Conservation (phyloP, 2,797 vertebrate species). For the Erethizon dorsatum region DNA sequence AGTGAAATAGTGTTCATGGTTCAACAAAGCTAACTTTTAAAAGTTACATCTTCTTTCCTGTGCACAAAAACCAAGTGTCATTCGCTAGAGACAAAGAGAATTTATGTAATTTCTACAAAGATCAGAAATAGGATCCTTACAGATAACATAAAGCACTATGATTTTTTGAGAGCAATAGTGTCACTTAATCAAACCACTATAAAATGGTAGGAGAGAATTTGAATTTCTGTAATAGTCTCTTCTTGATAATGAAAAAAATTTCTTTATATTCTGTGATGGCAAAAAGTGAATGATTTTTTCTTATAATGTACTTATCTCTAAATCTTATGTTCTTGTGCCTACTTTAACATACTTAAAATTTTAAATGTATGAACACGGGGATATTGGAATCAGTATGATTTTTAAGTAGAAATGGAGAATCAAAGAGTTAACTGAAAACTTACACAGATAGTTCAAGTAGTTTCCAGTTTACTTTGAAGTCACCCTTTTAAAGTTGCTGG, state of each 20-base stretch:
- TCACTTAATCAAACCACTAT: not conserved
- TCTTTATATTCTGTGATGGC: not conserved
- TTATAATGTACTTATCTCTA: not conserved
- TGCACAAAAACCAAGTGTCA: not conserved
- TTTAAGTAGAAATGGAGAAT: not conserved
- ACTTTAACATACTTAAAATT: constrained; percentile 23
- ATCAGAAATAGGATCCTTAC: not conserved
- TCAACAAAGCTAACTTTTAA: not conserved
- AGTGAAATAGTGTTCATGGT: not conserved
- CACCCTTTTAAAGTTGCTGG: not conserved
- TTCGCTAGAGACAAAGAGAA: not conserved
- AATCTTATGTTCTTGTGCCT: not conserved
- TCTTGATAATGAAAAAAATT: not conserved
- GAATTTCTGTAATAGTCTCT: not conserved
- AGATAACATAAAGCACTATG: not conserved
- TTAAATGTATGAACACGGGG: not conserved
- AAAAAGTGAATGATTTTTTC: not conserved
- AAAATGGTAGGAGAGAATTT: not conserved
- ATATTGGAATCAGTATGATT: not conserved
- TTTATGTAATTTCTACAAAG: not conserved
- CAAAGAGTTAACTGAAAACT: not conserved
- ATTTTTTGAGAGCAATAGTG: not conserved
- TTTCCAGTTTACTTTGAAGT: constrained; percentile 18
- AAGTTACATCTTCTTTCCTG: not conserved
- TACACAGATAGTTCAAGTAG: not conserved